phyloP scores from a whole-genome alignment of 2,797 vertebrate genomes.

The Ctenopoma kingsleyae region DNA sequence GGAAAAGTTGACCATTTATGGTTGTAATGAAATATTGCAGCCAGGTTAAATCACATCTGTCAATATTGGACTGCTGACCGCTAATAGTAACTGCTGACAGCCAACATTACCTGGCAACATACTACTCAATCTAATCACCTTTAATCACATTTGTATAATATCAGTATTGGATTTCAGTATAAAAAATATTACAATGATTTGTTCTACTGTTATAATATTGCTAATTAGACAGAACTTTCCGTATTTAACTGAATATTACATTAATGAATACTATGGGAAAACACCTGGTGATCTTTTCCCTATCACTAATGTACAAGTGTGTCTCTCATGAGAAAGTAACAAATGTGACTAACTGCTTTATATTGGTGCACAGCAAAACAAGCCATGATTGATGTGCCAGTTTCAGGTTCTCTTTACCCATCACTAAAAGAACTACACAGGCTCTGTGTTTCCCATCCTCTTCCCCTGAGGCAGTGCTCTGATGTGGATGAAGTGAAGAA shows the following conservation, averaged over 20 bases:
- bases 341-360: slow-evolving; percentile 50
- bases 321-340: slow-evolving; percentile 28
- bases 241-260: background rate
- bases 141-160: background rate
- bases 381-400: slow-evolving; percentile 53
- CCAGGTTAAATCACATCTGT: background rate
- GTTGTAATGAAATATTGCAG: background rate
- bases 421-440: slow-evolving; percentile 52
- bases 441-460: slow-evolving; percentile 51
- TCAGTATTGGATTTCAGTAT: background rate
- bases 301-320: slow-evolving; percentile 2
- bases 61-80: too few species aligned
- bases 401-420: slow-evolving; percentile 42
- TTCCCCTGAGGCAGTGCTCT: slow-evolving; percentile 63
- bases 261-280: background rate
- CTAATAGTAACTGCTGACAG: background rate
- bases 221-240: slow-evolving; percentile 1
- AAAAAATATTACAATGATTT: background rate
- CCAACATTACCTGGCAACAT: background rate
- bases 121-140: too few species aligned
- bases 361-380: slow-evolving; percentile 26
- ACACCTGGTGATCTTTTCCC: background rate
- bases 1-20: background rate
- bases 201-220: background rate
- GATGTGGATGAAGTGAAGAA: slow-evolving; percentile 70